A percentile compares a stretch with the other conserved stretches of the same genome.
Evolutionary conservation across 2,113 vertebrate genomes (phyloP).

Genomic region (Laterallus jamaicensis): DNA sequence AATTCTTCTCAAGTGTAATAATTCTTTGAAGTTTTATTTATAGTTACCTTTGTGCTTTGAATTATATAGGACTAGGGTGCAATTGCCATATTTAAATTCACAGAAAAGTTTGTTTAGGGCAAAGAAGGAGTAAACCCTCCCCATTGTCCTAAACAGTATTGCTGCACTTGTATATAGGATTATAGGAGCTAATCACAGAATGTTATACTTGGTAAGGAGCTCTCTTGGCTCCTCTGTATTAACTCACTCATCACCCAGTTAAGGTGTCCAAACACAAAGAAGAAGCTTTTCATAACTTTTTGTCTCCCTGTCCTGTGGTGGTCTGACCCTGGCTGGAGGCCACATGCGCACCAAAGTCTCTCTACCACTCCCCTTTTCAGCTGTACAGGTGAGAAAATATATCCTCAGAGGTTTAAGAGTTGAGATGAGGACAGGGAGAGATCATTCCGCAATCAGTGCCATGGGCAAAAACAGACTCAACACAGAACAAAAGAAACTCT

Average conservation of each 20-base stretch:
- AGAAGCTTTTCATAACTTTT: background rate
- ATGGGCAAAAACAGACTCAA: no score
- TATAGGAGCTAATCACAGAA: background rate
- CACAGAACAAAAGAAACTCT: no score
- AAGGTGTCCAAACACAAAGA: background rate
- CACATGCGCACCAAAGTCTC: no score
- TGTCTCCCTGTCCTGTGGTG: no score
- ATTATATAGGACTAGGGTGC: background rate
- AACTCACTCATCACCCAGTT: background rate
- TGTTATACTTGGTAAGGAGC: background rate
- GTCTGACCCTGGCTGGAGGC: no score
- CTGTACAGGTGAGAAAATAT: no score
- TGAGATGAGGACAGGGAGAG: no score
- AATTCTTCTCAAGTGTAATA: background rate
- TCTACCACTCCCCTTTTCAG: no score
- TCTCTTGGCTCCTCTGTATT: background rate
- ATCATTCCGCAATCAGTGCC: no score
- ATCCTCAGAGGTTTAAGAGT: no score
- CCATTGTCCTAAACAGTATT: background rate
- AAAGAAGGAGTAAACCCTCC: background rate
- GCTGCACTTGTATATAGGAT: background rate
- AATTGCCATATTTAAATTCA: background rate
- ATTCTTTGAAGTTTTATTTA: background rate
- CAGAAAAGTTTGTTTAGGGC: background rate
- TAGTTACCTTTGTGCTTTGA: background rate